These are phyloP conservation scores for Holothuria glaberrima DNA, from an alignment of 35 echinoderm and acorn worm species.

Conservation along the genomic window DNA sequence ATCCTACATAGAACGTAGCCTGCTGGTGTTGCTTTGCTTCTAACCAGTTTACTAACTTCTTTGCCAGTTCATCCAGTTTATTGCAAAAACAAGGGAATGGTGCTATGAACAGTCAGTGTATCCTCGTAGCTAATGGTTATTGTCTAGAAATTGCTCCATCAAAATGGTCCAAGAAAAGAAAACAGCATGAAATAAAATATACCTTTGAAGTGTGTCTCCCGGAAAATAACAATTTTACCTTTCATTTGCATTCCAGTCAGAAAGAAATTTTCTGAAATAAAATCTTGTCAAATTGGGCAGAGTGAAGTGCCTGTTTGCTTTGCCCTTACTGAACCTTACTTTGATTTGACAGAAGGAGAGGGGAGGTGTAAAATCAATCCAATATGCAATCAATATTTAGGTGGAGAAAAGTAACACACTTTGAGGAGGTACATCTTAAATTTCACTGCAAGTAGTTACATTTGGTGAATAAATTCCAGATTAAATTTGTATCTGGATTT, in stretches of 20 bases:
- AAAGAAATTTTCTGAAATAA: constrained; percentile 35
- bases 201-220: background rate
- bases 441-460: constrained; percentile 33
- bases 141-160: background rate
- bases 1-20: no score
- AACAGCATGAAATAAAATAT: constrained; percentile 7
- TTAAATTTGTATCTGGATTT: constrained; percentile 48
- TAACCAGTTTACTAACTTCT: no score
- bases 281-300: constrained; percentile 48
- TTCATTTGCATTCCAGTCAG: constrained; percentile 2
- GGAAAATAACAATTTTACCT: background rate
- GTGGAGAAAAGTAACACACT: constrained; percentile 37
- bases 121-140: no score
- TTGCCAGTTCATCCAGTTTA: no score
- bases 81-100: no score
- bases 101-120: no score
- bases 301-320: constrained; percentile 22
- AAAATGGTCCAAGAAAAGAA: background rate
- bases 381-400: constrained; percentile 49
- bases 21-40: no score
- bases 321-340: constrained; percentile 10
- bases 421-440: constrained; percentile 2
- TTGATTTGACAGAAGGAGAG: constrained; percentile 16
- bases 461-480: constrained; percentile 47
- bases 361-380: constrained; percentile 41